Evolutionary conservation across 1,140 invertebrate species (phyloP).

Genomic region (Colletes gigas): DNA sequence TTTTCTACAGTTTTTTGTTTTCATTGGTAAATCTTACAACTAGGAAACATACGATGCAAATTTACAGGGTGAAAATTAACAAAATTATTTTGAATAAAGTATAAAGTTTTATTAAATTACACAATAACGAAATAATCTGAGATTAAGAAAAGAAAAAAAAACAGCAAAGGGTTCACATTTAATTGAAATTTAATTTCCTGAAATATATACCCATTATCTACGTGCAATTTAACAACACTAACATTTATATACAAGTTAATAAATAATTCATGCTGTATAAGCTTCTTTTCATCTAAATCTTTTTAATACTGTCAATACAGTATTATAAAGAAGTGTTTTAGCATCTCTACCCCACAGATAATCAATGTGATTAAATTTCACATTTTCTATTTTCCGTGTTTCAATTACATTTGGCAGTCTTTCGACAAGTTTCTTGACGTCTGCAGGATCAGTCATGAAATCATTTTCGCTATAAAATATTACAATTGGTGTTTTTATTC

Average conservation of each 20-base stretch:
- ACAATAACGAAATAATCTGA: background rate
- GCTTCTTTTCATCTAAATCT: constrained; percentile 31
- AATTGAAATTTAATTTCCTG: background rate
- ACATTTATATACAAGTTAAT: background rate
- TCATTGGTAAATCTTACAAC: background rate
- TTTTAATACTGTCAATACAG: constrained; percentile 60
- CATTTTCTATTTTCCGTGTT: constrained; percentile 73
- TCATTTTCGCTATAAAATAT: constrained; percentile 89
- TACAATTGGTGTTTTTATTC: constrained; percentile 82
- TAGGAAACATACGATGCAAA: background rate
- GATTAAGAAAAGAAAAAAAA: background rate
- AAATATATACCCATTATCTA: background rate
- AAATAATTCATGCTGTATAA: background rate
- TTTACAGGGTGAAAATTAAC: background rate
- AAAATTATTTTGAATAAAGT: constrained; percentile 9
- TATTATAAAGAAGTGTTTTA: constrained; percentile 73
- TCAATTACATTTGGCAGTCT: constrained; percentile 81
- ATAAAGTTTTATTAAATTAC: background rate
- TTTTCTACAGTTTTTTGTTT: background rate
- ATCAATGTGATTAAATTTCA: constrained; percentile 81
- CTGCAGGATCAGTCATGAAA: constrained; percentile 82
- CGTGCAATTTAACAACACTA: background rate
- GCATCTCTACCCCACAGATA: constrained; percentile 80
- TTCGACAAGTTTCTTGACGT: constrained; percentile 82
- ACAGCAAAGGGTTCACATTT: background rate